phyloP scores from a whole-genome alignment of 2,888 invertebrate genomes.

The Phortica magna region DNA sequence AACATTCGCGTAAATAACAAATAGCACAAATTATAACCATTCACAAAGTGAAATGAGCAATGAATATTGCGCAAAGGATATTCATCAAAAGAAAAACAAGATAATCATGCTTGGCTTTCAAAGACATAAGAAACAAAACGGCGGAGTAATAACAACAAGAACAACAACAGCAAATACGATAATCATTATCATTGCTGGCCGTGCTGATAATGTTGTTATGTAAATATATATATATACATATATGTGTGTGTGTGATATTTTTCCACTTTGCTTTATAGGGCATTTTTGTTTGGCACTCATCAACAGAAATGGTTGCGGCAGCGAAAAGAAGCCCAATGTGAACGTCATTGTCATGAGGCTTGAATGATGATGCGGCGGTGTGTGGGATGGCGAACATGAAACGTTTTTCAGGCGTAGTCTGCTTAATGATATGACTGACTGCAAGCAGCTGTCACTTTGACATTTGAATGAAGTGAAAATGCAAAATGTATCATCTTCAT shows the following conservation, averaged over 20 bases:
- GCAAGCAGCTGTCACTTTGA: constrained; percentile 51
- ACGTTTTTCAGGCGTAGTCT: neutral
- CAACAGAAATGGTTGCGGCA: constrained; percentile 13
- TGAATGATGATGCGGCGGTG: too few relatives aligned
- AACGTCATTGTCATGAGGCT: neutral
- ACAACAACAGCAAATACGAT: neutral
- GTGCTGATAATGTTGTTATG: constrained; percentile 5
- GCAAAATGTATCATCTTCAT: constrained; percentile 32
- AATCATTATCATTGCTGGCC: neutral
- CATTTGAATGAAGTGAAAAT: constrained; percentile 41
- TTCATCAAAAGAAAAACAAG: constrained; percentile 35
- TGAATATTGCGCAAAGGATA: constrained; percentile 15
- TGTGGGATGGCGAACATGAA: too few relatives aligned
- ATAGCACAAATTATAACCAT: constrained; percentile 33
- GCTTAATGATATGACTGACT: constrained; percentile 49
- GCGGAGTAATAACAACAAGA: neutral
- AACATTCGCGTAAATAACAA: constrained; percentile 25
- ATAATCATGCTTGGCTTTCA: constrained; percentile 22
- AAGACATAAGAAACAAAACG: neutral
- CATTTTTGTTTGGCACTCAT: constrained; percentile 22
- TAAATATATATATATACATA: neutral
- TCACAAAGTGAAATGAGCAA: constrained; percentile 17
- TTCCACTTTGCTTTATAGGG: constrained; percentile 9
- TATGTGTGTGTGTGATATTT: constrained; percentile 10
- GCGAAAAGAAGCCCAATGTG: neutral